Conservation (phyloP, 2,797 vertebrate genomes). For the Diceros bicornis region DNA sequence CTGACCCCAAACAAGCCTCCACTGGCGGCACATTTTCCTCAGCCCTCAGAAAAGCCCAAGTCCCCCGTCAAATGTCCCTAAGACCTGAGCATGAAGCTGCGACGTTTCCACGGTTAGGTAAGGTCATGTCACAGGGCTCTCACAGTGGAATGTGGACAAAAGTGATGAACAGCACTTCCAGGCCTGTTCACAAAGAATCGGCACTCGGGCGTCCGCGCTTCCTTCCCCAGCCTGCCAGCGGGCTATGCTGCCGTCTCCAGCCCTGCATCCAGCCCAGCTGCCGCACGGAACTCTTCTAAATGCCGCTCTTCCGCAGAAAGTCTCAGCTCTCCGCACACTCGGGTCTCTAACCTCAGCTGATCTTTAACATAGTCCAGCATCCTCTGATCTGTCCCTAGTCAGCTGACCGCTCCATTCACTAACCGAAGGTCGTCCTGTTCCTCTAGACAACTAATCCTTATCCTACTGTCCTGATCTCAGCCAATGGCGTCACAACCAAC, state of each 20-base stretch:
- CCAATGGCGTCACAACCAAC: background rate
- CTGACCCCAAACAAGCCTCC: background rate
- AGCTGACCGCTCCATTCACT: too few relatives aligned
- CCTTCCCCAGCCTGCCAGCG: background rate
- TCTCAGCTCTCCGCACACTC: too few relatives aligned
- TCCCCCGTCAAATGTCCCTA: background rate
- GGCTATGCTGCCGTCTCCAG: background rate
- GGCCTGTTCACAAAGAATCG: background rate
- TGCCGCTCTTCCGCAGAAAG: background rate
- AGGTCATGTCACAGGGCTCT: background rate
- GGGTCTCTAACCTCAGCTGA: background rate
- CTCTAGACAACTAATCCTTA: background rate
- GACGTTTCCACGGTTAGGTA: background rate
- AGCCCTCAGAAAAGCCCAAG: background rate
- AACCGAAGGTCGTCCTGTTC: background rate
- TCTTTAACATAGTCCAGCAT: background rate
- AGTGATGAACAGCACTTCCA: background rate
- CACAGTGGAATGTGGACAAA: fast-evolving
- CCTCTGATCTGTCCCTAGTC: background rate
- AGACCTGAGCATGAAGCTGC: background rate
- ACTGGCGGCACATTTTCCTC: background rate
- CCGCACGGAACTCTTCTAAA: fast-evolving
- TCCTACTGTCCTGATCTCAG: background rate
- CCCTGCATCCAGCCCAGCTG: fast-evolving
- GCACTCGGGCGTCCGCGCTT: fast-evolving